Conservation (phyloP, 2,797 vertebrate genomes). For the Falco naumanni region DNA sequence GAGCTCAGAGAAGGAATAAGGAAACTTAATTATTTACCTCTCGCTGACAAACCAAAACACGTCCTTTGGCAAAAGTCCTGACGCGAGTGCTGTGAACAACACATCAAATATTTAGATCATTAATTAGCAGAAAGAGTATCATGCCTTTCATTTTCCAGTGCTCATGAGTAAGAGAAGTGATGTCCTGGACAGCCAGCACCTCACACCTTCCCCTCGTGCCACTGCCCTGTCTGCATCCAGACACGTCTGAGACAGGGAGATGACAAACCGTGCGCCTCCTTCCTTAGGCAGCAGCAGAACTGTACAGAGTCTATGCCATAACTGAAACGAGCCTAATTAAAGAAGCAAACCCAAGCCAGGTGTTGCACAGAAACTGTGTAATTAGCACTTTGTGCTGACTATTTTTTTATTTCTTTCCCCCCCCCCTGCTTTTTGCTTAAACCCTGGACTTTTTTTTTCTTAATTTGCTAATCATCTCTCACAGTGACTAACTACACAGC, state of each 20-base stretch:
- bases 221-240: background rate
- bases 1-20: background rate
- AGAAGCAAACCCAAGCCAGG: constrained; percentile 76
- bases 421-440: constrained; percentile 48
- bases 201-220: rapidly evolving
- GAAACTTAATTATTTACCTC: constrained; percentile 44
- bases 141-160: background rate
- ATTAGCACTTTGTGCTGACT: constrained; percentile 75
- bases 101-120: constrained; percentile 45
- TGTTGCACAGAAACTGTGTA: constrained; percentile 74
- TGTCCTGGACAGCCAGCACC: background rate
- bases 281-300: background rate
- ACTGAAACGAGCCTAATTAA: constrained; percentile 67
- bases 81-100: background rate
- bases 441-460: constrained; percentile 56
- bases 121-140: constrained; percentile 24
- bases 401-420: background rate
- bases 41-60: constrained; percentile 10
- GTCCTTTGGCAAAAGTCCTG: constrained; percentile 24
- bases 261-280: background rate
- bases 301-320: background rate
- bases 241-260: background rate
- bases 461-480: constrained; percentile 78
- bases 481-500: constrained; percentile 62
- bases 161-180: background rate